Evolutionary conservation across 2,797 vertebrate genomes (phyloP), one percentile per base, ranked within the genome.

Genomic region (Thalassophryne amazonica): DNA sequence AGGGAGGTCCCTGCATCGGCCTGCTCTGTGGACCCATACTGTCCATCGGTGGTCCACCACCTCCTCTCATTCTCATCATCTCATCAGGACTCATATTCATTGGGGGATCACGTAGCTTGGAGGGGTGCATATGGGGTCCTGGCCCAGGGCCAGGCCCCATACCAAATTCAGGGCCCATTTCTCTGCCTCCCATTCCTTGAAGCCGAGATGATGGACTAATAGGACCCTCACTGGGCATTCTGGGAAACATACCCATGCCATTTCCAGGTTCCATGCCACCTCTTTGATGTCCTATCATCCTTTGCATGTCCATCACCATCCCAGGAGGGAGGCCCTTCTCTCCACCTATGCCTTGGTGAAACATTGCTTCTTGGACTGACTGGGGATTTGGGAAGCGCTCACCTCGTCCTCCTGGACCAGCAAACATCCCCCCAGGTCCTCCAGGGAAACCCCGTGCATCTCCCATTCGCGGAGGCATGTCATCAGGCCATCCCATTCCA

Each of bases 301-400:
- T 89, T 73, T 92, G 96, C 86, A 98, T 94, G 54, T 98, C 97
- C 89, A 99, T 93, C 88, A 93, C 93, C 85, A 98, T 93, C 30
- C 93, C 94, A 2, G 94, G 94, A 48, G 97, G 94, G 2, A 98
- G 84, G 73, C 94, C 94, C 86, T 96, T 97, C 31, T 99, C 98
- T 73, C 96, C 96, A 11, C 91, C 90, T 89, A 98, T 92, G 43
- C 96, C 94, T 76, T 97, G 96, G 69, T 97, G 95, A 53, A 98
- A 99, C 84, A 98, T 92, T 45, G 97, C 97, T 56, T 99, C 97
- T 3, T 94, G 93, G 52, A 98, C 88, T 14, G 93, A 89, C 68
- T 98, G 97, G 2, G 97, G 95, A 67, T 94, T 97, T 15, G 97
- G 95, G 69, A 98, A 98, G 58, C 97, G 91, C 42, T 98, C 97